Percentiles rank a stretch among this genome's conserved stretches.
Evolutionary conservation across 2,797 vertebrate species (phyloP).

Genomic region (Gallinago solitaria): DNA sequence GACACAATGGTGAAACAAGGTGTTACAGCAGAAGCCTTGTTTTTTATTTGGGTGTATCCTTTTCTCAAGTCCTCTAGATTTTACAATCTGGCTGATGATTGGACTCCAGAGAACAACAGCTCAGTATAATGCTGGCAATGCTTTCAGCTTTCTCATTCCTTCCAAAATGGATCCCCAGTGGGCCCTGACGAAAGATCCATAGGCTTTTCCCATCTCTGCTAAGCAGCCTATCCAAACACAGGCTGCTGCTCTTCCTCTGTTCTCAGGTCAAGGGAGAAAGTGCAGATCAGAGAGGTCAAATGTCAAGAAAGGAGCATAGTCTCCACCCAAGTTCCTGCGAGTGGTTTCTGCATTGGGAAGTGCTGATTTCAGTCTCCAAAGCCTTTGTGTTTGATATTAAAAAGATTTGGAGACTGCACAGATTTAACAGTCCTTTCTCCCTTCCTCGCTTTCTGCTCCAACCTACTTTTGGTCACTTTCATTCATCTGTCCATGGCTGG

Average conservation of each 20-base stretch:
- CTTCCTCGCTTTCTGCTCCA: constrained; percentile 36
- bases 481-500: constrained; percentile 72
- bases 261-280: neutral
- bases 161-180: neutral
- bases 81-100: constrained; percentile 30
- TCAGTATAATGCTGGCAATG: constrained; percentile 18
- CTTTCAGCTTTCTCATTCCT: constrained; percentile 30
- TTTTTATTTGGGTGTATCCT: constrained; percentile 43
- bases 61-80: constrained; percentile 33
- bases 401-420: constrained; percentile 44
- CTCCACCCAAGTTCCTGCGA: neutral
- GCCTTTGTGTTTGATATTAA: constrained; percentile 34
- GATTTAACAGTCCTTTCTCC: constrained; percentile 26
- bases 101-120: neutral
- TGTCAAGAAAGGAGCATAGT: neutral
- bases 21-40: constrained; percentile 15
- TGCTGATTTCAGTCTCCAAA: constrained; percentile 28
- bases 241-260: neutral
- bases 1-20: constrained; percentile 34
- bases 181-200: neutral
- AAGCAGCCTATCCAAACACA: neutral
- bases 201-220: constrained; percentile 9
- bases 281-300: neutral
- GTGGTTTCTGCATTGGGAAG: neutral
- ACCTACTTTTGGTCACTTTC: constrained; percentile 72